Conservation (phyloP, 2,888 invertebrate genomes). For the Stenoptilia bipunctidactyla region DNA sequence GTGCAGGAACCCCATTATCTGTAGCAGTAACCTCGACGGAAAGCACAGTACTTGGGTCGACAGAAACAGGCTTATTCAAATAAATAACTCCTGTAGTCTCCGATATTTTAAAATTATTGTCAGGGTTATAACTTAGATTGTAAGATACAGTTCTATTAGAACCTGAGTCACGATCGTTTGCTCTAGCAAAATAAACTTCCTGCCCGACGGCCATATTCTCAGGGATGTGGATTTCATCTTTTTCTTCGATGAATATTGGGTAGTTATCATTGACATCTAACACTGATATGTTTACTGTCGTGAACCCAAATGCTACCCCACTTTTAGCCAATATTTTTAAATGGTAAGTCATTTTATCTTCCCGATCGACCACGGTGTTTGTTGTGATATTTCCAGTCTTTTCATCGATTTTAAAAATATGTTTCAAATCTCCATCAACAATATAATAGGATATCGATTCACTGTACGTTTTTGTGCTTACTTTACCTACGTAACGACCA, state of each 20-base stretch:
- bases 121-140: conserved; percentile 82
- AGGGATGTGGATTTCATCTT: conserved; percentile 82
- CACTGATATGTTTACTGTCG: conserved; percentile 84
- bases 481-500: conserved; percentile 83
- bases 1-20: conserved; percentile 83
- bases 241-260: conserved; percentile 84
- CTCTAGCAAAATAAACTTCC: conserved; percentile 90
- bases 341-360: conserved; percentile 81
- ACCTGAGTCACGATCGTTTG: conserved; percentile 89
- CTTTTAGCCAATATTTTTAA: conserved; percentile 85
- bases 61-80: conserved; percentile 82
- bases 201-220: conserved; percentile 96
- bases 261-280: conserved; percentile 93
- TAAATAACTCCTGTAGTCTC: conserved; percentile 91
- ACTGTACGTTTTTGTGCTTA: conserved; percentile 73
- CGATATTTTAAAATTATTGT: conserved; percentile 86
- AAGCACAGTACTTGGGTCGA: conserved; percentile 79
- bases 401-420: conserved; percentile 85
- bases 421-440: conserved; percentile 82
- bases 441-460: conserved; percentile 82
- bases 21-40: conserved; percentile 85
- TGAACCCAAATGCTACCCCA: conserved; percentile 81
- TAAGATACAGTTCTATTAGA: conserved; percentile 90
- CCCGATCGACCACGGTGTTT: conserved; percentile 85
- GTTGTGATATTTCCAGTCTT: conserved; percentile 84